phyloP scores from a whole-genome alignment of 2,797 vertebrate genomes.

The Smutsia gigantea region DNA sequence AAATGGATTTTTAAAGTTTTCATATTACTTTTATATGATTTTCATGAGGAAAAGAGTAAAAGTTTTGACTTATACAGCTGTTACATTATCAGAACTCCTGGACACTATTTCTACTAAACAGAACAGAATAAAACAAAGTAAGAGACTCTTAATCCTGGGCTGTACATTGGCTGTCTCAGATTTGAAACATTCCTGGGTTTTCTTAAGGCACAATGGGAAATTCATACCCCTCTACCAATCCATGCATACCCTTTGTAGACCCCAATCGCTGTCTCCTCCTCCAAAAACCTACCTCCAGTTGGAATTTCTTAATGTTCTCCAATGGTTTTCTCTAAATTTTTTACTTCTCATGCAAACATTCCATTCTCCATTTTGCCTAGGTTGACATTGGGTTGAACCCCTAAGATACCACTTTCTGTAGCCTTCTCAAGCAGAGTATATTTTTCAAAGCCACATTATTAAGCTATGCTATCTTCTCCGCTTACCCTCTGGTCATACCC shows the following conservation, averaged over 20 bases:
- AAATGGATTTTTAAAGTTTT: slow-evolving; percentile 53
- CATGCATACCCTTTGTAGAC: neutral
- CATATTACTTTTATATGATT: slow-evolving; percentile 21
- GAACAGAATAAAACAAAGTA: neutral
- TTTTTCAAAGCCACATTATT: neutral
- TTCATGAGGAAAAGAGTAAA: neutral
- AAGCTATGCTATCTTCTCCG: neutral
- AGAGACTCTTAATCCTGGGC: neutral
- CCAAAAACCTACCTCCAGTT: neutral
- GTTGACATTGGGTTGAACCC: neutral
- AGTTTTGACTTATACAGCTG: neutral
- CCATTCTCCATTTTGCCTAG: neutral
- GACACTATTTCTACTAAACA: neutral
- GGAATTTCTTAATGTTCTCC: neutral
- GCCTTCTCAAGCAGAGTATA: neutral
- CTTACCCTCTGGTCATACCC: neutral
- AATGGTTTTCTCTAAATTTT: neutral
- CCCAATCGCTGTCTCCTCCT: neutral
- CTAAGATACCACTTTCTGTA: neutral
- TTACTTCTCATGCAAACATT: neutral
- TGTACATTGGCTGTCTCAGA: neutral
- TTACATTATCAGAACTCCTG: neutral
- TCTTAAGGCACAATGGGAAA: neutral
- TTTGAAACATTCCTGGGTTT: neutral
- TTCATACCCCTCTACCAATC: neutral